phyloP scores from a whole-genome alignment of 1,140 invertebrate genomes.

The Aphis craccivora region DNA sequence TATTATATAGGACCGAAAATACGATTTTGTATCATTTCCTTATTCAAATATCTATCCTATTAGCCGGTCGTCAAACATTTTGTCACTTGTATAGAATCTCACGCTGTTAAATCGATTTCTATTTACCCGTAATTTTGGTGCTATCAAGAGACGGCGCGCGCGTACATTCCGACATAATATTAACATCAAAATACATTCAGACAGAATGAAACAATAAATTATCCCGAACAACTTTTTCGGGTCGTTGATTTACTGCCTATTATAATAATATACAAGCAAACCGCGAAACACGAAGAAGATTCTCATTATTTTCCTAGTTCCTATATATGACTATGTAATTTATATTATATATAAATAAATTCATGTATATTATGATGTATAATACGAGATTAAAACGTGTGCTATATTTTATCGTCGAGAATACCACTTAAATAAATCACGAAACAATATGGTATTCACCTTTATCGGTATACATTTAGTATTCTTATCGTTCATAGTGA shows the following conservation, averaged over 20 bases:
- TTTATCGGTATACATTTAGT: too few species aligned
- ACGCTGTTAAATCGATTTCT: background rate
- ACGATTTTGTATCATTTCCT: too few species aligned
- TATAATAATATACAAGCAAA: background rate
- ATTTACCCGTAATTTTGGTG: background rate
- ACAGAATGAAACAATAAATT: slow-evolving; percentile 6
- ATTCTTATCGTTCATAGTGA: too few species aligned
- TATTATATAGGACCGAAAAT: too few species aligned
- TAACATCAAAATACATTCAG: background rate
- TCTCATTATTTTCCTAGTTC: background rate
- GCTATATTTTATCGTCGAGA: too few species aligned
- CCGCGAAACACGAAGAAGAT: background rate
- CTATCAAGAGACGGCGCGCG: background rate
- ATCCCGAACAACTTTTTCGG: background rate
- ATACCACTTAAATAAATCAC: too few species aligned
- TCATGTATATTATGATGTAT: too few species aligned
- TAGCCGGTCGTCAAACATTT: background rate
- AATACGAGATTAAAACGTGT: too few species aligned
- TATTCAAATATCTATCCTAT: too few species aligned
- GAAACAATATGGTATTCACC: too few species aligned
- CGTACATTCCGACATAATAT: background rate
- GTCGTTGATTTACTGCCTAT: background rate
- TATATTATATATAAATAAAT: too few species aligned
- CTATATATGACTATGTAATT: too few species aligned
- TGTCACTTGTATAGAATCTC: background rate